Evolutionary conservation across 1,140 invertebrate species (phyloP).

Genomic region (Rhagoletis zephyria): DNA sequence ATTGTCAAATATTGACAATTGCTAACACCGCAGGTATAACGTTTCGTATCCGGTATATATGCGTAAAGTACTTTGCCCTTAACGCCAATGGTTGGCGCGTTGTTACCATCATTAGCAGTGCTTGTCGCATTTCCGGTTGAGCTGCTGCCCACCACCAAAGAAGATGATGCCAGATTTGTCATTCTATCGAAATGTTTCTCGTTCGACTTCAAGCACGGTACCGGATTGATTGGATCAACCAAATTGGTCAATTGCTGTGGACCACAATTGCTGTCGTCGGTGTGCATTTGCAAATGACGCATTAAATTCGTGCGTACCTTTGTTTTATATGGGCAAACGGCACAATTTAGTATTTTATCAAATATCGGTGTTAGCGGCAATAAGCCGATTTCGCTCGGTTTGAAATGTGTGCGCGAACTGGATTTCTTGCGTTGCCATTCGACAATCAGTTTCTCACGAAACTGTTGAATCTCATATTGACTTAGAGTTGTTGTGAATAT

Average conservation of each 20-base stretch:
- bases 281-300: conserved; percentile 81
- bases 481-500: conserved; percentile 72
- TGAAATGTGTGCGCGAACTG: conserved; percentile 72
- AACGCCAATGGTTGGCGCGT: background rate
- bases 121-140: background rate
- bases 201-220: conserved; percentile 83
- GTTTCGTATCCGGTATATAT: conserved; percentile 79
- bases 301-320: conserved; percentile 85
- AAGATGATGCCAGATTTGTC: conserved; percentile 80
- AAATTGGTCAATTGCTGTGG: conserved; percentile 76
- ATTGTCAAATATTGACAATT: conserved; percentile 82
- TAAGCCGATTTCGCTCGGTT: conserved; percentile 77
- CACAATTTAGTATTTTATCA: conserved; percentile 78
- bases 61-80: conserved; percentile 59
- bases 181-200: conserved; percentile 89
- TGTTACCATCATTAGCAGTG: conserved; percentile 53
- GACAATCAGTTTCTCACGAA: conserved; percentile 57
- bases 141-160: conserved; percentile 75
- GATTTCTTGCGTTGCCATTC: conserved; percentile 54
- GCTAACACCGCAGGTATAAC: conserved; percentile 81
- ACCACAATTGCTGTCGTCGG: background rate
- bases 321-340: conserved; percentile 79
- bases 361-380: conserved; percentile 81
- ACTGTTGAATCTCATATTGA: conserved; percentile 59
- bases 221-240: conserved; percentile 82